phyloP scores from a whole-genome alignment of 2,888 invertebrate genomes.

The Caenorhabditis drosophilae region DNA sequence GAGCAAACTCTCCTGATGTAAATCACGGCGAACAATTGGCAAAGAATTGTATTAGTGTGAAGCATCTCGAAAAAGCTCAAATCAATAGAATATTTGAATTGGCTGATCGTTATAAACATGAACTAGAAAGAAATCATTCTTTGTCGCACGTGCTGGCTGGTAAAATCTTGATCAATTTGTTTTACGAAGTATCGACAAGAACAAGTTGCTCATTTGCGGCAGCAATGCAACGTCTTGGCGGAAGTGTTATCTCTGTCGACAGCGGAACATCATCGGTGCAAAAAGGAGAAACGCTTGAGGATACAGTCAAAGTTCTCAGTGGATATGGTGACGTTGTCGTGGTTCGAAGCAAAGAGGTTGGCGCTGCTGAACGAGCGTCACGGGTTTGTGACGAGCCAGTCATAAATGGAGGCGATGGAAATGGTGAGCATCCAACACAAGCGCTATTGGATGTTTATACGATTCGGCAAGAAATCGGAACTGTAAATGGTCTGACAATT shows the following conservation, averaged over 20 bases:
- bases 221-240: slow-evolving; percentile 95
- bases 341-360: slow-evolving; percentile 88
- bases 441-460: slow-evolving; percentile 96
- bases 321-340: slow-evolving; percentile 84
- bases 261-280: slow-evolving; percentile 80
- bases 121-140: slow-evolving; percentile 82
- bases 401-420: slow-evolving; percentile 97
- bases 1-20: slow-evolving; percentile 23
- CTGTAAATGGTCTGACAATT: slow-evolving; percentile 93
- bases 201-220: slow-evolving; percentile 94
- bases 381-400: slow-evolving; percentile 71
- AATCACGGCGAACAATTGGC: slow-evolving; percentile 14
- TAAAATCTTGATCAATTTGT: slow-evolving; percentile 92
- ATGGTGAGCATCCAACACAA: slow-evolving; percentile 90
- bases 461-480: slow-evolving; percentile 97
- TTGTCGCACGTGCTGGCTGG: slow-evolving; percentile 87
- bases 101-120: slow-evolving; percentile 84
- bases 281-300: slow-evolving; percentile 93
- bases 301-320: slow-evolving; percentile 70
- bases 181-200: slow-evolving; percentile 96
- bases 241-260: slow-evolving; percentile 87
- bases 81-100: slow-evolving; percentile 91
- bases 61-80: slow-evolving; percentile 70
- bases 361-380: slow-evolving; percentile 78
- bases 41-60: slow-evolving; percentile 31